A percentile compares a stretch with the other conserved stretches of the same genome.
Conservation (phyloP, 2,797 vertebrate genomes). For the Falco biarmicus region DNA sequence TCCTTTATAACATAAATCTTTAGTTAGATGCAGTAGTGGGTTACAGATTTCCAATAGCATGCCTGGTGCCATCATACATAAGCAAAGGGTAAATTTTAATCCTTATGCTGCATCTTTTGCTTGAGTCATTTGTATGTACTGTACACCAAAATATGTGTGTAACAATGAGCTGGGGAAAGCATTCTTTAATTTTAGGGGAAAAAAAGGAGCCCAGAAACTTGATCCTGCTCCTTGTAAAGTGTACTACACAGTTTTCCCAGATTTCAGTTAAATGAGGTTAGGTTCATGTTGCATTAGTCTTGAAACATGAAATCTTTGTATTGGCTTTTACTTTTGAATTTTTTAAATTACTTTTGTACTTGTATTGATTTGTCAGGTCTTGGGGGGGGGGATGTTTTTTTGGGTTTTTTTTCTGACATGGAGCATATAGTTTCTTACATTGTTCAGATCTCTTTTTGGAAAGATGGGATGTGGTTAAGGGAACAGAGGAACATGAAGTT, state of each 20-base stretch:
- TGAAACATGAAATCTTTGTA: constrained; percentile 31
- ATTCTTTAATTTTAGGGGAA: not conserved
- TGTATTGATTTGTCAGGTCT: constrained; percentile 10
- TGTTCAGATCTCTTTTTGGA: constrained; percentile 3
- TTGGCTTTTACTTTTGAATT: not conserved
- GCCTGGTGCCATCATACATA: not conserved
- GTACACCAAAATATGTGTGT: constrained; percentile 44
- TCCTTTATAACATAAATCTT: constrained; percentile 42
- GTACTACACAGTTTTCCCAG: not conserved
- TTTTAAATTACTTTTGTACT: not conserved
- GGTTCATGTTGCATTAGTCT: not conserved
- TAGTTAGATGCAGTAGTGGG: constrained; percentile 25
- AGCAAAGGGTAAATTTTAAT: constrained; percentile 25
- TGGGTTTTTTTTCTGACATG: not conserved
- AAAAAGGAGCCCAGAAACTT: not conserved
- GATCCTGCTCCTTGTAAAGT: not conserved
- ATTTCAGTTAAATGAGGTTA: not conserved
- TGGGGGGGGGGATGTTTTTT: not conserved
- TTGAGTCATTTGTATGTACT: constrained; percentile 57
- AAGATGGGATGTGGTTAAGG: not conserved
- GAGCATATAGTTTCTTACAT: constrained; percentile 20
- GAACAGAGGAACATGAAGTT: not conserved
- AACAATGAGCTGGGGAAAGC: not conserved
- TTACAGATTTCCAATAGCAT: constrained; percentile 28
- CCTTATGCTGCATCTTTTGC: constrained; percentile 66